A percentile compares a stretch with the other conserved stretches of the same genome.
Evolutionary conservation across 2,888 invertebrate genomes (phyloP).

Genomic region (Drosophila mercatorum): DNA sequence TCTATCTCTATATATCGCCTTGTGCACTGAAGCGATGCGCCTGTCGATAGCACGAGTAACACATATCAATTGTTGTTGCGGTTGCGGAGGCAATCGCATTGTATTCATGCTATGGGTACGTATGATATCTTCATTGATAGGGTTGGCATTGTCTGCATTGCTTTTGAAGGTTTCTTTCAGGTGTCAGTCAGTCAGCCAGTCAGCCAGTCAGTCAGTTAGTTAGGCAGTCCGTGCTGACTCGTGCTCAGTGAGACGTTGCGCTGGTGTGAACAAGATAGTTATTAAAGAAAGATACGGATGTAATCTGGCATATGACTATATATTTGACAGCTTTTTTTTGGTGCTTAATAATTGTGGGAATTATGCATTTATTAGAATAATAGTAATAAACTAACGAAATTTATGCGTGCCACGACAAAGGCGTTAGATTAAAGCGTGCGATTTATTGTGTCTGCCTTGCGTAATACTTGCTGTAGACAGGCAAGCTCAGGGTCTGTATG

Average conservation of each 20-base stretch:
- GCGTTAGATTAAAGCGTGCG: conserved; percentile 52
- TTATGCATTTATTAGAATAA: conserved; percentile 70
- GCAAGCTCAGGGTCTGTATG: conserved; percentile 23
- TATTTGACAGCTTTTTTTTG: conserved; percentile 39
- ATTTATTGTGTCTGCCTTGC: conserved; percentile 42
- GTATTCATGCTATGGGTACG: conserved; percentile 37
- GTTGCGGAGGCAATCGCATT: conserved; percentile 36
- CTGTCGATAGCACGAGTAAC: conserved; percentile 63
- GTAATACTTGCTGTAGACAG: conserved; percentile 41
- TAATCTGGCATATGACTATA: conserved; percentile 28
- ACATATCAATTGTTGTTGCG: conserved; percentile 45
- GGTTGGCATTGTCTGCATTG: conserved; percentile 68
- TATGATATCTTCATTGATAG: conserved; percentile 71
- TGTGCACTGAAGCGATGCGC: conserved; percentile 59
- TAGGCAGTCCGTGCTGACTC: conserved; percentile 38
- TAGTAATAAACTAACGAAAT: conserved; percentile 67
- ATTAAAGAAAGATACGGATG: conserved; percentile 45
- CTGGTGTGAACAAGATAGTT: conserved; percentile 63
- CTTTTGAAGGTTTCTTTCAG: conserved; percentile 72
- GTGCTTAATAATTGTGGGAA: conserved; percentile 72
- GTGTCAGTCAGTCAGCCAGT: conserved; percentile 40
- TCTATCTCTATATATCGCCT: conserved; percentile 55
- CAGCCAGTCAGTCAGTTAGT: conserved; percentile 36
- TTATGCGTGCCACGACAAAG: conserved; percentile 69
- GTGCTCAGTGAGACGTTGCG: conserved; percentile 57